These are phyloP conservation scores for Colletes gigas DNA, from an alignment of 1,140 invertebrate species.

Conservation along the genomic window DNA sequence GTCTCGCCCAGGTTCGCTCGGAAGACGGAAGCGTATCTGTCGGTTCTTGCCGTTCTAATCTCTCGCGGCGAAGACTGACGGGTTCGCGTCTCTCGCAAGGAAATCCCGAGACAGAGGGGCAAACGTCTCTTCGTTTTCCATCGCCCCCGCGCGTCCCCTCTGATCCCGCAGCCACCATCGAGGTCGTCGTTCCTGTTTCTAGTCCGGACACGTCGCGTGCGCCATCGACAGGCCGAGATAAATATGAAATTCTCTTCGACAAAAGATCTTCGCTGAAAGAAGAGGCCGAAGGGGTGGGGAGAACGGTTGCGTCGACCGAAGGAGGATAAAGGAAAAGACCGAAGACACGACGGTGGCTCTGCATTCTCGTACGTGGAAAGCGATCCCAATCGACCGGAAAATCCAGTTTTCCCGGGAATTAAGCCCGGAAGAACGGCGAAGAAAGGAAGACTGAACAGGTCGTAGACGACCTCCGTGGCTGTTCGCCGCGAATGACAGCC, in stretches of 20 bases:
- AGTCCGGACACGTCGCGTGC: slow-evolving; percentile 27
- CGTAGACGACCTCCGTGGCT: background rate
- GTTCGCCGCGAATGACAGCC: background rate
- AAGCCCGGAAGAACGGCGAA: slow-evolving; percentile 52
- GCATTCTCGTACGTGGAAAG: slow-evolving; percentile 48
- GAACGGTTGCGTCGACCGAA: background rate
- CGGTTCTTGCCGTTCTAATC: slow-evolving; percentile 47
- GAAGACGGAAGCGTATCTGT: slow-evolving; percentile 33
- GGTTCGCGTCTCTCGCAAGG: slow-evolving; percentile 29
- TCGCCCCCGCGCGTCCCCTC: slow-evolving; percentile 8
- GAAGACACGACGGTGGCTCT: background rate
- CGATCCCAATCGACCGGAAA: slow-evolving; percentile 67
- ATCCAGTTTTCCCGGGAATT: slow-evolving; percentile 71
- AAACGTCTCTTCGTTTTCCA: background rate
- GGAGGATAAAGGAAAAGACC: background rate
- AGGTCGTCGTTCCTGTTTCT: slow-evolving; percentile 4
- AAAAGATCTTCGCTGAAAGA: slow-evolving; percentile 17
- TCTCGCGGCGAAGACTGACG: slow-evolving; percentile 48
- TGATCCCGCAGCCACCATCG: background rate
- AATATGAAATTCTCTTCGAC: slow-evolving; percentile 56
- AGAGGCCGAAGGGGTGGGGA: background rate
- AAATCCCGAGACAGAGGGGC: slow-evolving; percentile 54
- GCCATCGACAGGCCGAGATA: slow-evolving; percentile 44
- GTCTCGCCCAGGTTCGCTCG: slow-evolving; percentile 42
- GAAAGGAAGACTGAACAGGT: slow-evolving; percentile 45